phyloP scores from a whole-genome alignment of 2,113 vertebrate species.

The Peucedramus taeniatus region DNA sequence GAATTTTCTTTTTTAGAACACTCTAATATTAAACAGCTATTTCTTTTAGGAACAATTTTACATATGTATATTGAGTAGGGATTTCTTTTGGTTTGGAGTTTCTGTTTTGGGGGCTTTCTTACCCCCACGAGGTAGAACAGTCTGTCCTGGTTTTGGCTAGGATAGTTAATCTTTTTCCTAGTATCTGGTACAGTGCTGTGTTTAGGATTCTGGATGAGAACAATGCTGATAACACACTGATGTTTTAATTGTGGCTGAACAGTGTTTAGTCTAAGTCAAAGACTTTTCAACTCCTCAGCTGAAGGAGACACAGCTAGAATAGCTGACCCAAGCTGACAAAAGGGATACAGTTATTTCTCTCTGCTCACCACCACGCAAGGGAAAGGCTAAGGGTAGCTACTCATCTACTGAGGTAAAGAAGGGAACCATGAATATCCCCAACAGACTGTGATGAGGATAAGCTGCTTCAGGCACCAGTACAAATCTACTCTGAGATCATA shows the following conservation, averaged over 20 bases:
- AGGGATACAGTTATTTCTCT: not conserved
- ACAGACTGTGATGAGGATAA: not conserved
- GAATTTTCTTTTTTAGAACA: not conserved
- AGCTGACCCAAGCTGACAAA: not conserved
- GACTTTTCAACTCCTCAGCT: not conserved
- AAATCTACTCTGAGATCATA: not conserved
- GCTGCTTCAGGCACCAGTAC: not conserved
- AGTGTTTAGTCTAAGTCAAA: not conserved
- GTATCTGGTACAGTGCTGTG: not conserved
- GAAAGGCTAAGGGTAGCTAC: not conserved
- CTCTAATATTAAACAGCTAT: not conserved
- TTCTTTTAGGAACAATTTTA: not conserved
- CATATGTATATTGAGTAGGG: not conserved
- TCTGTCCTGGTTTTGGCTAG: not conserved
- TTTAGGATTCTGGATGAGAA: not conserved
- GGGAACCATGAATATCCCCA: not conserved
- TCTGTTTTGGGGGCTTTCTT: accelerated
- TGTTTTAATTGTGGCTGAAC: not conserved
- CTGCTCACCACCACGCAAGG: not conserved
- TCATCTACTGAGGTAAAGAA: not conserved
- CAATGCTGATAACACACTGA: not conserved
- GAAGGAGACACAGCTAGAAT: not conserved
- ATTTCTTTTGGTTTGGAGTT: not conserved
- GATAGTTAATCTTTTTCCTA: not conserved
- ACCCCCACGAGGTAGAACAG: not conserved